Evolutionary conservation across 2,113 vertebrate genomes (phyloP).

Genomic region (Ammodytes marinus): DNA sequence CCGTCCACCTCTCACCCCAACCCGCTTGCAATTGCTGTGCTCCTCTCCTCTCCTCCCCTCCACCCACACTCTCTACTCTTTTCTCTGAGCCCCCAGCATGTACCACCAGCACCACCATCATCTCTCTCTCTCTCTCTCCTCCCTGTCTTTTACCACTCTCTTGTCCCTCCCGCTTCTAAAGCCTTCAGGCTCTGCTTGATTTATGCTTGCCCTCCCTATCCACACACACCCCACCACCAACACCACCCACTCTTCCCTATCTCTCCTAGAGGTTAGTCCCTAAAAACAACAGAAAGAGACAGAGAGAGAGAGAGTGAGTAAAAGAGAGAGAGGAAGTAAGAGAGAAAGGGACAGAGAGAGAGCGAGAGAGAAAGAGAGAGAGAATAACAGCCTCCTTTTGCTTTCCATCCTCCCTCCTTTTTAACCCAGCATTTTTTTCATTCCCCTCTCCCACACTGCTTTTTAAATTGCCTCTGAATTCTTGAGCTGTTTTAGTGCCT

Average conservation of each 20-base stretch:
- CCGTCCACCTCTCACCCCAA: conserved; percentile 78
- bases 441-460: conserved; percentile 88
- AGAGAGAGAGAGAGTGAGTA: conserved; percentile 49
- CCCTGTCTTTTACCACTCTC: conserved; percentile 75
- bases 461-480: conserved; percentile 90
- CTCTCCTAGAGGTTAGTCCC: conserved; percentile 85
- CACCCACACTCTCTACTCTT: conserved; percentile 73
- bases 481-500: conserved; percentile 88
- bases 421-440: conserved; percentile 85
- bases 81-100: conserved; percentile 76
- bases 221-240: conserved; percentile 61
- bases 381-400: conserved; percentile 85
- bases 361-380: conserved; percentile 67
- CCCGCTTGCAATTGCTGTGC: conserved; percentile 68
- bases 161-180: conserved; percentile 76
- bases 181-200: conserved; percentile 82
- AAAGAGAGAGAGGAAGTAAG: conserved; percentile 56
- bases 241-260: conserved; percentile 76
- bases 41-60: conserved; percentile 72
- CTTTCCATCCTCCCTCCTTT: conserved; percentile 85
- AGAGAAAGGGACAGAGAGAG: conserved; percentile 70
- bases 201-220: conserved; percentile 80
- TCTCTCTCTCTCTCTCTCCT: conserved; percentile 61
- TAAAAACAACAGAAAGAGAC: conserved; percentile 85
- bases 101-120: conserved; percentile 74